Conservation (phyloP, 2,113 vertebrate genomes). For the Junco hyemalis region DNA sequence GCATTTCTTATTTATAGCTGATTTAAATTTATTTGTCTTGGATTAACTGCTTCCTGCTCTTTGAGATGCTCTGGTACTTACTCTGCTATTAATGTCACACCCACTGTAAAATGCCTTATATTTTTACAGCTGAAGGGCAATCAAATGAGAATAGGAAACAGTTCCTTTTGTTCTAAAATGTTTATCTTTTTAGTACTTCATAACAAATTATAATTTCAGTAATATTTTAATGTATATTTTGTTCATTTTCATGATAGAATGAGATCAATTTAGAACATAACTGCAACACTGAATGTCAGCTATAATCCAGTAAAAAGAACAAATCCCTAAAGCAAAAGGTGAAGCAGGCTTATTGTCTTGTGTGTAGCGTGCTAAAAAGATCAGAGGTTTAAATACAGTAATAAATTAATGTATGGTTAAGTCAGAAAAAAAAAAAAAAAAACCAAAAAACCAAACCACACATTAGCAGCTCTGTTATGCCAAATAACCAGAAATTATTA, state of each 20-base stretch:
- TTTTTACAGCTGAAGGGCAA: neutral
- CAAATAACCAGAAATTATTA: neutral
- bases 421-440: neutral
- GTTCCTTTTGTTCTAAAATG: neutral
- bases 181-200: neutral
- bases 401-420: neutral
- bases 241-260: neutral
- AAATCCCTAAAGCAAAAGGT: neutral
- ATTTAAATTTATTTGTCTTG: neutral
- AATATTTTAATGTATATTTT: neutral
- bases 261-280: neutral
- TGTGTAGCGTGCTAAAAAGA: neutral
- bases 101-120: neutral
- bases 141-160: neutral
- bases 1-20: neutral
- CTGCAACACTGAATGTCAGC: neutral
- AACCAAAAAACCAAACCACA: accelerated
- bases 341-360: neutral
- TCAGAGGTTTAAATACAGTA: neutral
- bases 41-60: constrained; percentile 13
- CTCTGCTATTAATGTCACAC: neutral
- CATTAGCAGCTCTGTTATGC: neutral
- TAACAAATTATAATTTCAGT: neutral
- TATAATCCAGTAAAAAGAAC: neutral
- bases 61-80: neutral